These are phyloP conservation scores for Sebastes dallii DNA, from an alignment of 2,797 vertebrate species.

Conservation along the genomic window DNA sequence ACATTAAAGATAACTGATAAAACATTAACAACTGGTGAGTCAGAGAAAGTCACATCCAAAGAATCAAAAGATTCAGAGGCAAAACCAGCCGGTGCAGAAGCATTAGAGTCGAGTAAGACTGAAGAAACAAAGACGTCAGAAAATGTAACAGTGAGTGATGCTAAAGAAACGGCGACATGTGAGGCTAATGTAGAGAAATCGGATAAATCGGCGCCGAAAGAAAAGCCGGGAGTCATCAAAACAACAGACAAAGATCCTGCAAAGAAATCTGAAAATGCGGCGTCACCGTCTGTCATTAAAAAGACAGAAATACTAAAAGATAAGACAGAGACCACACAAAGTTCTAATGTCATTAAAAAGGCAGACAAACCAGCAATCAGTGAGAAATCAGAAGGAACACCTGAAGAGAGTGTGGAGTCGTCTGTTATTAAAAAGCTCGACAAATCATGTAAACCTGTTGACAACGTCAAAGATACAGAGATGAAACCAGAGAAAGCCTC, in stretches of 20 bases:
- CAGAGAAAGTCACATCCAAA: conserved; percentile 27
- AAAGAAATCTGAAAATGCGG: conserved; percentile 1
- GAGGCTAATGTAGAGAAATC: not conserved
- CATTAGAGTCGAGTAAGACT: not conserved
- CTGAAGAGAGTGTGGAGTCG: not conserved
- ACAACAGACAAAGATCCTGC: conserved; percentile 17
- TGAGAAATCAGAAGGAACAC: conserved; percentile 22
- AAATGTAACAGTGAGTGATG: not conserved
- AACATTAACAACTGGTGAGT: conserved; percentile 22
- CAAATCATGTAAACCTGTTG: not conserved
- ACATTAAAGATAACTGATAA: conserved; percentile 15
- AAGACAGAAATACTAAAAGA: conserved; percentile 33
- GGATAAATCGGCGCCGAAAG: not conserved
- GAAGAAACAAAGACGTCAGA: not conserved
- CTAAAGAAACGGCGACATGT: not conserved
- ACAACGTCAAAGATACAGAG: conserved; percentile 12
- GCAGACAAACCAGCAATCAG: not conserved
- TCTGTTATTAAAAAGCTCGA: conserved; percentile 12
- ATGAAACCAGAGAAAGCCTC: not conserved
- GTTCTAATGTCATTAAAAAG: conserved; percentile 17
- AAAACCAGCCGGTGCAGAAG: not conserved
- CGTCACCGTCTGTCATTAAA: conserved; percentile 1
- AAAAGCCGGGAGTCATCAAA: conserved; percentile 4
- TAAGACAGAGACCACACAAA: not conserved
- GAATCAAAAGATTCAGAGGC: conserved; percentile 17